Evolutionary conservation across 2,797 vertebrate genomes (phyloP).

Genomic region (Craterocephalus amniculus): DNA sequence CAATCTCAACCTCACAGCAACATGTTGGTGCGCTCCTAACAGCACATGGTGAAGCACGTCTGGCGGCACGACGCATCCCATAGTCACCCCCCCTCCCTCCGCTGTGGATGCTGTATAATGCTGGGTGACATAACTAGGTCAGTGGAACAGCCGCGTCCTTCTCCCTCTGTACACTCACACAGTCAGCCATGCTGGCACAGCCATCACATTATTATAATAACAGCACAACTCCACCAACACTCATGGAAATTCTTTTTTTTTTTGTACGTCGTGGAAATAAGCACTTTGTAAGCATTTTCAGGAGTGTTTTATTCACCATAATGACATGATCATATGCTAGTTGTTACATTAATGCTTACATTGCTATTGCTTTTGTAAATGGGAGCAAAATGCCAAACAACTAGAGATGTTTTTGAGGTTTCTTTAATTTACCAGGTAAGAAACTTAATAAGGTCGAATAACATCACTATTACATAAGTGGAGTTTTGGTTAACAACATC

Average conservation of each 20-base stretch:
- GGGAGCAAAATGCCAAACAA: neutral
- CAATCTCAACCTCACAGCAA: slow-evolving; percentile 33
- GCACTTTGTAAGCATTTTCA: neutral
- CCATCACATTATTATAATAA: slow-evolving; percentile 69
- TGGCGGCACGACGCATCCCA: slow-evolving; percentile 54
- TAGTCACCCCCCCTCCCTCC: slow-evolving; percentile 60
- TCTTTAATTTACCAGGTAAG: neutral
- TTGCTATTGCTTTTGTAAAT: neutral
- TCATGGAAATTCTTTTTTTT: neutral
- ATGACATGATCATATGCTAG: too few relatives aligned
- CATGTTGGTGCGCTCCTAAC: slow-evolving; percentile 22
- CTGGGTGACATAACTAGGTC: slow-evolving; percentile 86
- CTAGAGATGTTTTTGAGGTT: neutral
- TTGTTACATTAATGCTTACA: too few relatives aligned
- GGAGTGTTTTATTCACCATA: neutral
- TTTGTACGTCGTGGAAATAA: too few relatives aligned
- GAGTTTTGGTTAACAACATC: slow-evolving; percentile 66
- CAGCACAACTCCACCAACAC: slow-evolving; percentile 24
- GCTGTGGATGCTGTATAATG: slow-evolving; percentile 76
- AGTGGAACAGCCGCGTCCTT: slow-evolving; percentile 82
- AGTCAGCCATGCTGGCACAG: slow-evolving; percentile 77
- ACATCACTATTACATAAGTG: slow-evolving; percentile 75
- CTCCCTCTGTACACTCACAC: slow-evolving; percentile 72
- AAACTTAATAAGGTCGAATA: slow-evolving; percentile 26
- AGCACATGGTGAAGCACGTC: slow-evolving; percentile 64